Base-by-base conservation (phyloP, 2,797 vertebrate genomes). In the Dendrocincla fuliginosa region DNA sequence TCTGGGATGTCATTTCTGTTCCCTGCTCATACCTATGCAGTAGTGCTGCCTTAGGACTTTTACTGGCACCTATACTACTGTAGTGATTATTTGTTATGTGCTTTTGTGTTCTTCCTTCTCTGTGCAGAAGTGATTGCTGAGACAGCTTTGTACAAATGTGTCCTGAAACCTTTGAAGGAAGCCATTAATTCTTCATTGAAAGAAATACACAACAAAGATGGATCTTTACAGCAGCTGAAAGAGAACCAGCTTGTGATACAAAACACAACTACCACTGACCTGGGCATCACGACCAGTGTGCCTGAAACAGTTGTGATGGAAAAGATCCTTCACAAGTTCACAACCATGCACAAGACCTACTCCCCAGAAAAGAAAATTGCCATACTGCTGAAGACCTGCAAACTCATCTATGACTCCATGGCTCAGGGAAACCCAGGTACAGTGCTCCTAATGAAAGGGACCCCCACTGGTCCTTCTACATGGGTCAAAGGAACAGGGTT, bases 371-470 rank as follows among this genome's bases (percentile, higher is more conserved):
- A 98, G 95, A 99, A 99, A 97, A 99, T 99, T n/a, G 96, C 99
- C 88, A 97, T 98, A 93, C 98, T 99, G 88, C 98, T 99, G 35
- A 99, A 99, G 96, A 97, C 99, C 82, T 99, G 99, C 98, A 99
- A 99, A 94, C 98, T 99, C 93, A 99, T 99, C 97, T 99, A 99
- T 7, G 99, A 99, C 84, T 99, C 98, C 84, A 99, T 99, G 99
- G 97, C 99, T 30, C 98, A 99, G 25, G 99, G 99, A 97, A 98
- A 96, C 60, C 98, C 99, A 98, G 99, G 99, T 99, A 97, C 32
- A 76, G 65, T 24, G 8, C 13, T 50, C 42, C 25, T 44, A 25
- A n/a, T 80, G 27, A 41, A 87, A 44, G 52, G 60, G 24, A 70
- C 44, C 19, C 14, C 60, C 80, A 18, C 9, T 14, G 20, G 28